Conservation (phyloP, 2,113 vertebrate genomes). For the Toxotes chatareus region DNA sequence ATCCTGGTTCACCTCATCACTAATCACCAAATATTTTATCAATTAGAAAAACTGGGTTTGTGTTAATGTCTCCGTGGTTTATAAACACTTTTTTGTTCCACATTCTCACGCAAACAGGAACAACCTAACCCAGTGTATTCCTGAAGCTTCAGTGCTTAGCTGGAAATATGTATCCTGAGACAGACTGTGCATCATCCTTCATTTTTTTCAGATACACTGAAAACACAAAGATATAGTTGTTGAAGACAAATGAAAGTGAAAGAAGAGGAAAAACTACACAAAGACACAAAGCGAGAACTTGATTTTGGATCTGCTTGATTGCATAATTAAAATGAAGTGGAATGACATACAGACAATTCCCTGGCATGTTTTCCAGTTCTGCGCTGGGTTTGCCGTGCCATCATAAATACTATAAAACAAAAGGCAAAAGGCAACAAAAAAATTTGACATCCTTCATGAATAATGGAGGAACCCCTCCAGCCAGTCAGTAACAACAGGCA, state of each 20-base stretch:
- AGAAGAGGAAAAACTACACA: neutral
- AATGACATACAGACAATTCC: slow-evolving; percentile 3
- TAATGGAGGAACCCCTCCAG: slow-evolving; percentile 41
- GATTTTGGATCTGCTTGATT: neutral
- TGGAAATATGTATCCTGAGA: too few species aligned
- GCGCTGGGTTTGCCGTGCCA: neutral
- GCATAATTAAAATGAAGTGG: slow-evolving; percentile 7
- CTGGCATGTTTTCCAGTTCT: neutral
- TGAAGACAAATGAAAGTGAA: neutral
- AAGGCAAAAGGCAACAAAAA: slow-evolving; percentile 18
- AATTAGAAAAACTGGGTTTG: too few species aligned
- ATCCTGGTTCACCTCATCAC: neutral
- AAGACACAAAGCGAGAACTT: neutral
- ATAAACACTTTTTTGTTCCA: too few species aligned
- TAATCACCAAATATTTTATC: too few species aligned
- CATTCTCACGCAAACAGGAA: too few species aligned
- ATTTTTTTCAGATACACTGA: neutral
- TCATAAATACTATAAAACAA: slow-evolving; percentile 4
- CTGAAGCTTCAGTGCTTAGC: too few species aligned
- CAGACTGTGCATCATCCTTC: too few species aligned
- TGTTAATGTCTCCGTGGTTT: too few species aligned
- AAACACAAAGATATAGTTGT: neutral
- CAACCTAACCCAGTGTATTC: too few species aligned
- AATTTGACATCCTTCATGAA: slow-evolving; percentile 20
- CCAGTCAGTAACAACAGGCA: slow-evolving; percentile 14